Evolutionary conservation across 2,888 invertebrate genomes (phyloP), one percentile per base, ranked within the genome.

Genomic region (Pseudeuparius sepicola): DNA sequence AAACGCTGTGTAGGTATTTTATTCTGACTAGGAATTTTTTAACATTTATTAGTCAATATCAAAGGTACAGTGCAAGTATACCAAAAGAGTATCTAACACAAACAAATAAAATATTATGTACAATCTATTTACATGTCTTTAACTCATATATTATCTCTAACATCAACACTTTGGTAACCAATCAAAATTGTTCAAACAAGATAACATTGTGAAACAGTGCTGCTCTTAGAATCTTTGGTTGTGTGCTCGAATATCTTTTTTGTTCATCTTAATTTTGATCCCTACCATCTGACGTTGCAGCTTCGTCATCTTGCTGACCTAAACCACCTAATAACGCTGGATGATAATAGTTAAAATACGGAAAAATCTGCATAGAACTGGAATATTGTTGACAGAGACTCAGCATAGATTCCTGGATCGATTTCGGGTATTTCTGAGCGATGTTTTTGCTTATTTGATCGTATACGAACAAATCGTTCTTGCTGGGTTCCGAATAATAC

Each of bases 301-400:
- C 33, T 4, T 56, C 57, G 2, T 57, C 59, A 4, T 58, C 56
- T 15, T 49, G 51, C 31, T 51, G 53, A 11, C 44, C 42, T 26
- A 55, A 36, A 36, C 45, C 50, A 6, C 52, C 52, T 4, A 56
- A 40, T 12, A 56, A 37, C 7, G 55, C 50, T 3, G 62, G 61
- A 51, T 62, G 61, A 31, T 62, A 64, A 44, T 62, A 64, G 48
- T 60, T 62, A 43, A 64, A 62, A 45, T 63, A 64, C 2, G 64
- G 62, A 45, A 63, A 61, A 20, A 63, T 45, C 34, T 60, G 60
- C 50, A 61, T 55, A 2, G 60, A 60, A 43, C 49, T 61, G 12
- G 60, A 58, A 36, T 62, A 62, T 40, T 63, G 62, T 47, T 61
- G 62, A 51, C 61, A 64, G 17, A 64, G 45, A 45, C 50, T 60